These are phyloP conservation scores for Microchrysa polita DNA, from an alignment of 2,888 invertebrate species.

Conservation along the genomic window DNA sequence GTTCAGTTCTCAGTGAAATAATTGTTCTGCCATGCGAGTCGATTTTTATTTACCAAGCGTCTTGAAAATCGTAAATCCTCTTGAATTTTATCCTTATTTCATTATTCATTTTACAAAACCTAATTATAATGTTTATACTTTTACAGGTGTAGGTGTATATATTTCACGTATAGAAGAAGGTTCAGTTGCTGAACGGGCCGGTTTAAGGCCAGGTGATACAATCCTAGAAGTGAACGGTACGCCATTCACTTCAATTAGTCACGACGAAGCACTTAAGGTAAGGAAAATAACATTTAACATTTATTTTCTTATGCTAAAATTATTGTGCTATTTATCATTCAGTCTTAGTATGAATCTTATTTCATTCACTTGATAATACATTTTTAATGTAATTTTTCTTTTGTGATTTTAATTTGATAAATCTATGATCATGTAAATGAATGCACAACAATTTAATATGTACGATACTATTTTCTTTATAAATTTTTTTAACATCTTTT, in stretches of 20 bases:
- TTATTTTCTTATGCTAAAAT: background rate
- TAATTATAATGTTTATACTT: background rate
- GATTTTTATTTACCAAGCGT: too few species aligned
- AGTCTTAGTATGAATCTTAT: background rate
- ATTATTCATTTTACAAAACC: too few species aligned
- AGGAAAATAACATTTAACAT: conserved; percentile 25
- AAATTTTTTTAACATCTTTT: background rate
- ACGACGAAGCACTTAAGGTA: conserved; percentile 93
- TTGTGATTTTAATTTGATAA: too few species aligned
- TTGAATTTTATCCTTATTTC: too few species aligned
- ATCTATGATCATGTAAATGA: background rate
- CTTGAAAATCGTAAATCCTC: too few species aligned
- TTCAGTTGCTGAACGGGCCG: conserved; percentile 88
- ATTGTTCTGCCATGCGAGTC: too few species aligned
- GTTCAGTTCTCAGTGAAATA: too few species aligned
- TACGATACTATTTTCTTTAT: too few species aligned
- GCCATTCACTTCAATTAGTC: conserved; percentile 90
- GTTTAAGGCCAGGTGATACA: conserved; percentile 90
- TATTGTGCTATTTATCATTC: conserved; percentile 9
- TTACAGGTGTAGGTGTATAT: conserved; percentile 84
- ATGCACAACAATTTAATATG: background rate
- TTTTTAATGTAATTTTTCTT: conserved; percentile 9
- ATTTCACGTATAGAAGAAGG: conserved; percentile 91
- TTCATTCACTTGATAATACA: background rate
- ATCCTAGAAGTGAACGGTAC: conserved; percentile 95